Base-by-base conservation (phyloP, 1,140 invertebrate genomes). In the Druon quercuslanigerum region DNA sequence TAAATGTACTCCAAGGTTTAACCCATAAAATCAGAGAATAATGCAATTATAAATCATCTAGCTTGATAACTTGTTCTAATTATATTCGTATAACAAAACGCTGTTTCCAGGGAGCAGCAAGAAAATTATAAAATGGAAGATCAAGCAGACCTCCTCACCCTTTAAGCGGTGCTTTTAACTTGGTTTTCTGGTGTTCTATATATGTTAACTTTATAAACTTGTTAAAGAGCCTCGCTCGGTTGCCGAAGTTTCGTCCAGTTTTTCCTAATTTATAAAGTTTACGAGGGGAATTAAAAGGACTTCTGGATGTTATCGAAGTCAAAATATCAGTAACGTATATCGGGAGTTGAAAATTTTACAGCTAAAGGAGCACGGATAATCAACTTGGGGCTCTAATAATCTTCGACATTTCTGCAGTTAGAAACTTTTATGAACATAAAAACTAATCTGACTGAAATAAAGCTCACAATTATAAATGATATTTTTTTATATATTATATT, bases 221-320 rank as follows among this genome's bases (percentile, higher is more conserved):
- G 60, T 66, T 66, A n/a, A 66, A 66, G 33, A 66, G 60, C 60
- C 40, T 66, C 60, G 20, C 25, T 40, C 14, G 20, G 25, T 66
- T 40, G 14, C 14, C 60, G 13, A 66, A 66, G 25, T 66, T 66
- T 40, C 25, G 25, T 66, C 14, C 60, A 66, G 60, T 66, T 66
- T 66, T 66, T 66, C 60, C 25, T 66, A 66, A 66, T 66, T 66
- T 66, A 66, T 66, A 66, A 66, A 66, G 60, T 66, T 66, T 40
- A 46, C 13, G 14, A 66, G 60, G 60, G 46, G 60, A 66, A 66
- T 66, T 46, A 66, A 66, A 66, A 25, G 14, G 25, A 66, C 60
- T 66, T 66, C 60, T 66, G 60, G 60, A 33, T 66, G 40, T 66
- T 66, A n/a, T 66, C 25, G 60, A 40, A 66, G 60, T 66, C 60